phyloP scores from a whole-genome alignment of 2,888 invertebrate genomes.

The Leptinotarsa juncta region DNA sequence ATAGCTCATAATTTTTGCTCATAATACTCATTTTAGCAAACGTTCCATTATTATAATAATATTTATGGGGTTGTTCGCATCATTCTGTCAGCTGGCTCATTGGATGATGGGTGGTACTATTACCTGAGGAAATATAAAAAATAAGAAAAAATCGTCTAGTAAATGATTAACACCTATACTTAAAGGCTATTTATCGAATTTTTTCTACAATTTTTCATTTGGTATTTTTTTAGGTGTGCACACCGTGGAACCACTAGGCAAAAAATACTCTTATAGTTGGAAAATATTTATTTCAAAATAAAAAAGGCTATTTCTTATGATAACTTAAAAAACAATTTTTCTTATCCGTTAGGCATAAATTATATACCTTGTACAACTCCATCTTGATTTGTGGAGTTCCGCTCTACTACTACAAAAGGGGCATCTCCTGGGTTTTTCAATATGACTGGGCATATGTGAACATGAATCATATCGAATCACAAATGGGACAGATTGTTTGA shows the following conservation, averaged over 20 bases:
- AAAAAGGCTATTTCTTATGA: too few species aligned
- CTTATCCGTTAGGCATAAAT: not conserved
- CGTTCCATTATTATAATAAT: too few species aligned
- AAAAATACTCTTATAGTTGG: too few species aligned
- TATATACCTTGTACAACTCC: conserved; percentile 11
- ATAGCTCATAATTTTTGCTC: too few species aligned
- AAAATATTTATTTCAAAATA: too few species aligned
- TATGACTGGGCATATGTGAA: conserved; percentile 14
- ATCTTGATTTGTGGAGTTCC: conserved; percentile 24
- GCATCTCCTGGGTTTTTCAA: conserved; percentile 24
- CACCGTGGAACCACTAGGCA: too few species aligned
- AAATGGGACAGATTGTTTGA: conserved; percentile 5
- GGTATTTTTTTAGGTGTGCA: not conserved
- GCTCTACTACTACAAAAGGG: conserved; percentile 27
- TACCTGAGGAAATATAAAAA: not conserved
- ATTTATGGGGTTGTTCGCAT: too few species aligned
- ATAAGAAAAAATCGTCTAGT: not conserved
- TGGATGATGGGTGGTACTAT: too few species aligned
- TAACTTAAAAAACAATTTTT: too few species aligned
- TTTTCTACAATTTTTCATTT: not conserved
- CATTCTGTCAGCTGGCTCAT: too few species aligned
- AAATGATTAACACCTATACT: conserved; percentile 6
- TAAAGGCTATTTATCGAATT: conserved; percentile 2
- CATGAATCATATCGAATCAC: conserved; percentile 20
- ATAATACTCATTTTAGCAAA: too few species aligned